Evolutionary conservation across 2,888 invertebrate species (phyloP), one percentile per base, ranked within the genome.

Genomic region (Lissocephala sabroskyi): DNA sequence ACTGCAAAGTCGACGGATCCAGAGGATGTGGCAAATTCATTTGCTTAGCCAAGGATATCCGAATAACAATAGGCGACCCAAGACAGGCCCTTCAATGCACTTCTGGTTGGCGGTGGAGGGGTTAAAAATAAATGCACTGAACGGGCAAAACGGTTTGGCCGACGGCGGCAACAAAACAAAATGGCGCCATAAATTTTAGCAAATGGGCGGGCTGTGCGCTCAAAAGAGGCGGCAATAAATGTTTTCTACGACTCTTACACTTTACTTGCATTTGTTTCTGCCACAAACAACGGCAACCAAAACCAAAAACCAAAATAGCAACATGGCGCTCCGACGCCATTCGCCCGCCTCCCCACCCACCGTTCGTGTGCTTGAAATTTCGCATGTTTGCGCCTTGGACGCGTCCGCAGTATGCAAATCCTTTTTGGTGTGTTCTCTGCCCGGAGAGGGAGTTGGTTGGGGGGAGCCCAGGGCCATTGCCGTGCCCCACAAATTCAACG

Each of bases 41-140:
- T n/a, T n/a, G n/a, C n/a, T n/a, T n/a, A n/a, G n/a, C n/a, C n/a
- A n/a, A n/a, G n/a, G n/a, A n/a, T n/a, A 23, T 23, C 23, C 23
- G 7, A 23, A 7, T 23, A 23, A 3, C 23, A 23, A 3, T 23
- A 5, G 23, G 44, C 45, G 48, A 45, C 45, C 33, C 48, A 30
- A 26, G 42, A 48, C 51, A 26, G 14, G 52, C 45, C 56, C 50
- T 44, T 48, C 47, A 33, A 40, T 41, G 37, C 59, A 46, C 29
- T 30, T 29, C 10, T 14, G 7, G 17, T 2, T n/a, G 9, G 5
- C 26, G 40, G 19, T 30, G 14, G 28, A 53, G 55, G 60, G 56
- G 17, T 64, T 59, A 58, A 65, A 57, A 61, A 65, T 65, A 71
- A 74, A 59, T 66, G 62, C 74, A 62, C 66, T 70, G 62, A 64